phyloP scores from a whole-genome alignment of 2,797 vertebrate species.

The Dromococcyx pavoninus region DNA sequence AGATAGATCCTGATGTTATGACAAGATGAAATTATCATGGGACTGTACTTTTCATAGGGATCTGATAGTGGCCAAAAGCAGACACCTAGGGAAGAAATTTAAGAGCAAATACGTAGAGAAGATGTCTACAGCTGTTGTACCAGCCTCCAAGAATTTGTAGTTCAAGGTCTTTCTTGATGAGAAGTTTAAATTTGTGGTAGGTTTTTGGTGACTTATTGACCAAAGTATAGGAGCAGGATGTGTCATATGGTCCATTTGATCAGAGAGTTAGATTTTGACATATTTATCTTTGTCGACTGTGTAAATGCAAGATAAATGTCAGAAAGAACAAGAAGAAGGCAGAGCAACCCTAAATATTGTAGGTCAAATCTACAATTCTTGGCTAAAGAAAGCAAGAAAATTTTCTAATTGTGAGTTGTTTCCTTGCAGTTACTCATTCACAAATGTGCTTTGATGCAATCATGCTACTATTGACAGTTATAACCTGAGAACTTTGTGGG shows the following conservation, averaged over 20 bases:
- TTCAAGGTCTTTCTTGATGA: neutral
- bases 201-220: neutral
- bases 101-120: neutral
- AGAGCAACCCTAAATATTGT: neutral
- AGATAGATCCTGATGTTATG: neutral
- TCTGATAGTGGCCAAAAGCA: neutral
- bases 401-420: neutral
- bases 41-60: neutral
- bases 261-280: neutral
- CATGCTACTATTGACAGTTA: neutral
- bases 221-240: neutral
- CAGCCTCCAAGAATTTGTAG: neutral
- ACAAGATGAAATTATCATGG: neutral
- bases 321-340: neutral
- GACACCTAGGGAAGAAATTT: neutral
- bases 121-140: neutral
- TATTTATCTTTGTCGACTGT: neutral
- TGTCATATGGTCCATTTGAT: neutral
- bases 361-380: neutral
- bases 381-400: neutral
- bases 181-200: neutral
- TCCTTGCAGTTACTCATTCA: slow-evolving; percentile 4
- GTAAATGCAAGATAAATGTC: neutral
- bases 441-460: neutral
- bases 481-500: neutral